Evolutionary conservation across 2,797 vertebrate genomes (phyloP).

Genomic region (Cheirogaleus major): DNA sequence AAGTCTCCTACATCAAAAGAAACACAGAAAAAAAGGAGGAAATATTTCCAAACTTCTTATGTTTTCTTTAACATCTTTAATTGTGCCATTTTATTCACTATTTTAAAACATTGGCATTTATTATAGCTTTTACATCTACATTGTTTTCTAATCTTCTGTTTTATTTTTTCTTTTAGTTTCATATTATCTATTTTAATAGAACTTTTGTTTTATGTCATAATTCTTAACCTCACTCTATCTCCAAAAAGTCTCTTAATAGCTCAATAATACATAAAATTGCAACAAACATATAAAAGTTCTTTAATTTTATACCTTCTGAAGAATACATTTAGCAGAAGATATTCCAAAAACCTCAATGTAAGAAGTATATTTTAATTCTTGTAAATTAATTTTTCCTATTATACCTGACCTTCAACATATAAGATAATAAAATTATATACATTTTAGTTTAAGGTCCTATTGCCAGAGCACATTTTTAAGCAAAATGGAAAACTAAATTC

Average conservation of each 20-base stretch:
- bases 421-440: neutral
- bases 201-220: neutral
- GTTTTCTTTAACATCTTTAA: neutral
- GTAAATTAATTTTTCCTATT: neutral
- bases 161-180: neutral
- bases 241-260: neutral
- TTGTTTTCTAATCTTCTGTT: neutral
- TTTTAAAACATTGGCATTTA: neutral
- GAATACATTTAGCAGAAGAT: neutral
- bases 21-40: neutral
- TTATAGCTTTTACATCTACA: neutral
- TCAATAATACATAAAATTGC: neutral
- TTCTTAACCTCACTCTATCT: neutral
- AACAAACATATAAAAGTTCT: neutral
- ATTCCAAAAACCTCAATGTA: neutral
- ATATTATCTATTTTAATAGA: neutral
- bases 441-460: neutral
- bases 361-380: slow-evolving; percentile 13
- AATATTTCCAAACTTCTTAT: neutral
- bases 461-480: neutral
- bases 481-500: slow-evolving; percentile 6
- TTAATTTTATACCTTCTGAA: neutral
- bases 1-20: neutral
- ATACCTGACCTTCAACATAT: neutral
- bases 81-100: neutral